Base-by-base conservation (phyloP, 2,888 invertebrate species). In the Drosophila antonietae region DNA sequence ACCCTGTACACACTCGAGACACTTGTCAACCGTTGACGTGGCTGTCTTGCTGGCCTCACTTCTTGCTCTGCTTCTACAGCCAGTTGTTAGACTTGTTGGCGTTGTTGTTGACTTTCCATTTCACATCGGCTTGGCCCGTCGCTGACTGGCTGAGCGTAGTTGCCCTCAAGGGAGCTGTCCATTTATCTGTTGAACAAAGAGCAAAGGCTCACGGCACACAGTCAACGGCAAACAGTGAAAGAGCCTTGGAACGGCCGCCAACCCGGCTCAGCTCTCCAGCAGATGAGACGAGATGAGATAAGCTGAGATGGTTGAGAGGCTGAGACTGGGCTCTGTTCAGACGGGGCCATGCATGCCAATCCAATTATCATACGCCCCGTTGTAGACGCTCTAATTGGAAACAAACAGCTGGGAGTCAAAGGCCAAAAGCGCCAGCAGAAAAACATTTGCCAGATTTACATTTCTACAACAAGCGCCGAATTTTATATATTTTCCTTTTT, bases 341-440 rank as follows among this genome's bases (percentile, higher is more conserved):
- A 31, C n/a, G 39, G 23, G 46, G 23, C 23, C 83, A 80, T 86
- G 75, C 78, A 87, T 89, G 73, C 81, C 89, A 81, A 84, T 89
- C 89, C 89, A 89, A 84, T 89, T 84, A 89, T 87, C 84, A 86
- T 81, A 74, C 88, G 72, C 76, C 84, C 76, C 81, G 70, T 82
- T 83, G 83, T 80, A 64, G 72, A 60, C 52, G 69, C 77, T 76
- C 84, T 84, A 84, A 84, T 84, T 84, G 84, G 89, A 89, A 89
- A 83, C 84, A 84, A 84, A 84, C 88, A 84, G 81, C 84, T 81
- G 79, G 73, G 72, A 78, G 73, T 86, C 84, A 78, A 83, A 86
- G 86, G 83, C 58, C 71, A 64, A 82, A 68, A 82, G 66, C 46
- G 47, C 61, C 61, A 71, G 59, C 62, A 71, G 58, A 71, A 74